These are phyloP conservation scores for Microhierax caerulescens DNA, from an alignment of 2,797 vertebrate genomes.

Conservation along the genomic window DNA sequence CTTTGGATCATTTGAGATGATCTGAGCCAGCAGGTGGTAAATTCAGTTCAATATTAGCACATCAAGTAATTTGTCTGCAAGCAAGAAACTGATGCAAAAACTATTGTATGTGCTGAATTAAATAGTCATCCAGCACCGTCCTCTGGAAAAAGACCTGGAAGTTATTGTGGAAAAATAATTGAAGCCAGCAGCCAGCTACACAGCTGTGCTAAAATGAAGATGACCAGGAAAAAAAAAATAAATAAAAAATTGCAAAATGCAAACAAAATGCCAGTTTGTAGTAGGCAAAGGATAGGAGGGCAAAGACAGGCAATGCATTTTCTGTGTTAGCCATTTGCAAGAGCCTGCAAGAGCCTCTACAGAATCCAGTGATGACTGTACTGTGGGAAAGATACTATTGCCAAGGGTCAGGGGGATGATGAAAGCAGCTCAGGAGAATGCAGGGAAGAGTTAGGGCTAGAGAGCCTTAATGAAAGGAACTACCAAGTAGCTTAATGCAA, in stretches of 20 bases:
- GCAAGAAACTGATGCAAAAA: slow-evolving; percentile 39
- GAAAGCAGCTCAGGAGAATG: not conserved
- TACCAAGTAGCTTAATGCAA: not conserved
- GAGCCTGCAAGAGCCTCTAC: not conserved
- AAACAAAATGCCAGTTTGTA: slow-evolving; percentile 3
- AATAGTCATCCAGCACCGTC: slow-evolving; percentile 1
- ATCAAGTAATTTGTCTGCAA: slow-evolving; percentile 54
- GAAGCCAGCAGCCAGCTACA: slow-evolving; percentile 9
- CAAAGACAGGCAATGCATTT: not conserved
- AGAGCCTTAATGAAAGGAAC: not conserved
- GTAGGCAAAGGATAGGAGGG: not conserved
- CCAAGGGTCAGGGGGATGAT: not conserved
- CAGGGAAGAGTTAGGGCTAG: not conserved
- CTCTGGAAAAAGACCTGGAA: slow-evolving; percentile 51
- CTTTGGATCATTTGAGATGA: slow-evolving; percentile 53
- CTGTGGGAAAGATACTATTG: not conserved
- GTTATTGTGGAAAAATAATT: slow-evolving; percentile 49
- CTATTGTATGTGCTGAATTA: slow-evolving; percentile 48
- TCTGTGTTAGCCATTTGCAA: not conserved
- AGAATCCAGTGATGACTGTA: not conserved
- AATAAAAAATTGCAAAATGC: not conserved
- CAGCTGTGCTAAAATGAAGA: slow-evolving; percentile 15
- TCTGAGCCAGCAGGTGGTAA: slow-evolving; percentile 66
- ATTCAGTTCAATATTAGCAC: slow-evolving; percentile 40
- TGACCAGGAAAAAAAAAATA: not conserved